Evolutionary conservation across 92 coral and sea anemone genomes (phyloP).

Genomic region (Montipora capitata): DNA sequence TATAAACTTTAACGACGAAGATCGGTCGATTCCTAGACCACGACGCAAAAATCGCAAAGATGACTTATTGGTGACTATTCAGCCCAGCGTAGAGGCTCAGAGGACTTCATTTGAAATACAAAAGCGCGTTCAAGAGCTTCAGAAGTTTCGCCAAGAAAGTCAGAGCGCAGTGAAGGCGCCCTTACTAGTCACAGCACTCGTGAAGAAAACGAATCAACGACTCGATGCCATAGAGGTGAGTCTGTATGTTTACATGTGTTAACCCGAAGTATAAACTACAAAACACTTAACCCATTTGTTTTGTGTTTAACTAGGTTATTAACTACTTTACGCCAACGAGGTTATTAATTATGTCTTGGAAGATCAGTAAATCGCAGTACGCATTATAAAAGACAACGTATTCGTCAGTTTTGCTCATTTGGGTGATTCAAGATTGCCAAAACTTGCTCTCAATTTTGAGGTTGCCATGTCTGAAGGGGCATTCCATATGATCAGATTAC

Average conservation of each 20-base stretch:
- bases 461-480: too few relatives aligned
- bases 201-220: constrained; percentile 70
- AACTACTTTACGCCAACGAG: too few relatives aligned
- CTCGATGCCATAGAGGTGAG: constrained; percentile 71
- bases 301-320: too few relatives aligned
- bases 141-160: constrained; percentile 85
- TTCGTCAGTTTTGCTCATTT: too few relatives aligned
- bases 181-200: constrained; percentile 73
- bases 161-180: constrained; percentile 82
- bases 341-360: too few relatives aligned
- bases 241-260: not conserved
- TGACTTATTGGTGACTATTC: constrained; percentile 68
- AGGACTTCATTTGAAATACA: constrained; percentile 77
- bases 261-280: not conserved
- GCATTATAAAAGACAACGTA: too few relatives aligned
- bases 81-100: constrained; percentile 84
- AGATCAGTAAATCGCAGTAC: too few relatives aligned
- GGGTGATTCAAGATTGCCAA: too few relatives aligned
- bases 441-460: too few relatives aligned
- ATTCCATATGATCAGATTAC: not conserved
- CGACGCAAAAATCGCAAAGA: constrained; percentile 78
- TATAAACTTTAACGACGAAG: constrained; percentile 89
- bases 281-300: not conserved
- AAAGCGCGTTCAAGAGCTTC: constrained; percentile 77
- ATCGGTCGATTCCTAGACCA: constrained; percentile 46